These are phyloP conservation scores for Pipa parva DNA, from an alignment of 2,113 vertebrate species.

Conservation along the genomic window DNA sequence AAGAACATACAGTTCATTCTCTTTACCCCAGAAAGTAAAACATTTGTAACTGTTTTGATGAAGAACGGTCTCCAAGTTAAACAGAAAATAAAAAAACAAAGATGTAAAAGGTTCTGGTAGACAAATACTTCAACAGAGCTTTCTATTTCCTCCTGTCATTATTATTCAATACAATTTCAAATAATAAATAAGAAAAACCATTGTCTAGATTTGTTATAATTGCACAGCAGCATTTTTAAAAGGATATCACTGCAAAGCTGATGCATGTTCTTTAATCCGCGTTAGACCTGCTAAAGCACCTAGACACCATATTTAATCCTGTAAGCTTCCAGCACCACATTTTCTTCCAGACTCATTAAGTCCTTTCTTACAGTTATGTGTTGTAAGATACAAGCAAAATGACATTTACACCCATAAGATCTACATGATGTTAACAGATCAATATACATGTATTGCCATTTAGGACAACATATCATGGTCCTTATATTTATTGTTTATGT, in stretches of 20 bases:
- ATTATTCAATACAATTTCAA: too few relatives aligned
- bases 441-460: not conserved
- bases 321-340: constrained; percentile 4
- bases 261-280: not conserved
- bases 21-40: too few relatives aligned
- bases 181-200: too few relatives aligned
- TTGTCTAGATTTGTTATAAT: too few relatives aligned
- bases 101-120: too few relatives aligned
- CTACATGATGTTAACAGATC: not conserved
- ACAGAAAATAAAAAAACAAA: too few relatives aligned
- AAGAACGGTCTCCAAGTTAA: too few relatives aligned
- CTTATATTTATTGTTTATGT: not conserved
- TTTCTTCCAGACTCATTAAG: not conserved
- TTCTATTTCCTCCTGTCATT: too few relatives aligned
- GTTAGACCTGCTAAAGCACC: not conserved
- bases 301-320: not conserved
- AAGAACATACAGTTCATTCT: too few relatives aligned
- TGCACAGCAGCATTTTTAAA: constrained; percentile 13
- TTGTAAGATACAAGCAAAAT: not conserved
- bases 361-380: constrained; percentile 37
- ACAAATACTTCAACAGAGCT: too few relatives aligned
- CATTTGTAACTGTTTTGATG: too few relatives aligned
- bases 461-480: not conserved
- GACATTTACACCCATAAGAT: not conserved
- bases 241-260: not conserved